Conservation (phyloP, 2,113 vertebrate species). For the Ammospiza nelsoni region DNA sequence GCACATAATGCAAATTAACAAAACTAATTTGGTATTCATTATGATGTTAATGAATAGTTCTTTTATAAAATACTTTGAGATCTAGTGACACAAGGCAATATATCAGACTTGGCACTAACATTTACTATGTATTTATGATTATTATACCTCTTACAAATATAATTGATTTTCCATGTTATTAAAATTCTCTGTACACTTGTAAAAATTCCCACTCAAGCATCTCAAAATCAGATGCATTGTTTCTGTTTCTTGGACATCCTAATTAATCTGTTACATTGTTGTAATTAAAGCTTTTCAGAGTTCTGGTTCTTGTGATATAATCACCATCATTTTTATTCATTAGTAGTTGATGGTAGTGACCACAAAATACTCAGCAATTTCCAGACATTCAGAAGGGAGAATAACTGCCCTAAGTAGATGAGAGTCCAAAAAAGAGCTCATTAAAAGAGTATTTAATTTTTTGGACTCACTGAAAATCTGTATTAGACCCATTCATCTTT, state of each 20-base stretch:
- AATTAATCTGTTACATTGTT: slow-evolving; percentile 62
- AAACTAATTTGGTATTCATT: slow-evolving; percentile 28
- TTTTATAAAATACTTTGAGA: slow-evolving; percentile 26
- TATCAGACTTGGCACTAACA: slow-evolving; percentile 9
- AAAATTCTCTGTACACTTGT: slow-evolving; percentile 18
- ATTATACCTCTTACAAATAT: slow-evolving; percentile 34
- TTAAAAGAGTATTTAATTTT: slow-evolving; percentile 8
- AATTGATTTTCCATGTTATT: slow-evolving; percentile 40
- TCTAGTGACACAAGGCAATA: slow-evolving; percentile 6
- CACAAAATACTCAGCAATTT: slow-evolving; percentile 38
- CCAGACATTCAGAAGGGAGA: slow-evolving; percentile 1
- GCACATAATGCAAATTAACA: slow-evolving; percentile 3
- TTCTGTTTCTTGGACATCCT: slow-evolving; percentile 33
- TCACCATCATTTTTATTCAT: slow-evolving; percentile 58
- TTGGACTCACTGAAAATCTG: neutral
- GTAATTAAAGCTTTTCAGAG: slow-evolving; percentile 46
- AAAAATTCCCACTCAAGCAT: slow-evolving; percentile 8
- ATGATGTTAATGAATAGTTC: slow-evolving; percentile 19
- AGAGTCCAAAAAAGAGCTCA: neutral
- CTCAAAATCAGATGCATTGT: slow-evolving; percentile 32
- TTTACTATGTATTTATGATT: slow-evolving; percentile 41
- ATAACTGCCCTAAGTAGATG: neutral
- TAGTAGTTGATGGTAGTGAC: slow-evolving; percentile 37
- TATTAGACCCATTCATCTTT: slow-evolving; percentile 1
- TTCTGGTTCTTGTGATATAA: slow-evolving; percentile 20